Evolutionary conservation across 2,113 vertebrate species (phyloP), one percentile per base, ranked within the genome.

Genomic region (Hippocampus abdominalis): DNA sequence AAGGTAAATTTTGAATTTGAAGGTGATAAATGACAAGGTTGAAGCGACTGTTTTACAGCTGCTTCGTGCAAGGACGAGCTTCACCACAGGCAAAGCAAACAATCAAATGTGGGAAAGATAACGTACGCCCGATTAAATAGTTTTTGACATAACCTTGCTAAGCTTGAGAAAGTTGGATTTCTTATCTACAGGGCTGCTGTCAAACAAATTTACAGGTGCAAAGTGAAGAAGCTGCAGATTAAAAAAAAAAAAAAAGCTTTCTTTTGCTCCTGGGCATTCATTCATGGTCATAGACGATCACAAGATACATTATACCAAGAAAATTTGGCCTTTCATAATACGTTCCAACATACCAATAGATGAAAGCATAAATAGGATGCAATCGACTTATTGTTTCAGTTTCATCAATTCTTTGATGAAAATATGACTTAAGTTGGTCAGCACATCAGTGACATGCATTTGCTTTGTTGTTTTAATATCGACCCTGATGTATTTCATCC

Each of bases 11-110:
- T 68, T 66, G 25, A 53, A 48, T 54, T 69, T 72, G 66, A 36
- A 59, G 23, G 70, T 66, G 67, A 73, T 71, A 63, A 76, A 82
- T 76, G 57, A 67, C 42, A 53, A 70, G 61, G 72, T 71, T 64
- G 69, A 23, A 16, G 32, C 32, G 1, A 20, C n/a, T 29, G 36
- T 68, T 71, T 69, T 62, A 67, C 42, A 49, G 59, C 57, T 49
- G 66, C 59, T 49, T 62, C 53, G 27, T 72, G 73, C 23, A 54
- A 51, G 36, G 36, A 29, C 18, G 63, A n/a, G 13, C 68, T 72
- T 64, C 64, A 66, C 40, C 16, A 20, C 6, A 51, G 1, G 7
- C 46, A 2, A 16, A 29, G 27, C 42, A 59, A 42, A 59, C n/a
- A 59, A 46, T 29, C 39, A 39, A 78, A 66, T 61, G 5, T 25